phyloP scores from a whole-genome alignment of 2,888 invertebrate species.

The Stenurella melanura region DNA sequence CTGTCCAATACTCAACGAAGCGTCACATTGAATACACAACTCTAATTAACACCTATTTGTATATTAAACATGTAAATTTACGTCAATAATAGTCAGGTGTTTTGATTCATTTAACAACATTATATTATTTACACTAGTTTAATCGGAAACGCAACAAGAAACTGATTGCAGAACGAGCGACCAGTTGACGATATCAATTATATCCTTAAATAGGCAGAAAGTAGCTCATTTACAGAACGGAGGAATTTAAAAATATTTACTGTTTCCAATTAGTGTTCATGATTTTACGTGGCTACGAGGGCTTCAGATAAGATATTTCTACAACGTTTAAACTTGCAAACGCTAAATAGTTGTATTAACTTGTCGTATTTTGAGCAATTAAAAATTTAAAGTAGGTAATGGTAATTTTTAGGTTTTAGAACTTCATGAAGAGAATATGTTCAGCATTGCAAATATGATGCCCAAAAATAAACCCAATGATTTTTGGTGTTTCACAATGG shows the following conservation, averaged over 20 bases:
- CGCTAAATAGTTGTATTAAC: no score
- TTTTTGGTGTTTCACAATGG: no score
- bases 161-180: constrained; percentile 4
- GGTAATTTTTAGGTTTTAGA: no score
- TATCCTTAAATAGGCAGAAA: constrained; percentile 23
- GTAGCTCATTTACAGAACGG: constrained; percentile 14
- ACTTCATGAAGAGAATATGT: no score
- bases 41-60: constrained; percentile 52
- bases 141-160: constrained; percentile 12
- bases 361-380: no score
- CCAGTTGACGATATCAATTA: constrained; percentile 32
- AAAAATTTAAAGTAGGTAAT: no score
- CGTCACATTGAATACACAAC: constrained; percentile 43
- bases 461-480: no score
- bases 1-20: constrained; percentile 10
- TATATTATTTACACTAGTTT: constrained; percentile 22
- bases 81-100: constrained; percentile 53
- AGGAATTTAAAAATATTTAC: constrained; percentile 24
- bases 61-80: constrained; percentile 49
- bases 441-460: no score
- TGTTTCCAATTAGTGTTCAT: constrained; percentile 17
- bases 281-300: neutral
- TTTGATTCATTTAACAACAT: constrained; percentile 43
- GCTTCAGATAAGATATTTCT: neutral
- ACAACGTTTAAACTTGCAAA: no score